phyloP scores from a whole-genome alignment of 2,113 vertebrate species.

The Lamprotornis superbus region DNA sequence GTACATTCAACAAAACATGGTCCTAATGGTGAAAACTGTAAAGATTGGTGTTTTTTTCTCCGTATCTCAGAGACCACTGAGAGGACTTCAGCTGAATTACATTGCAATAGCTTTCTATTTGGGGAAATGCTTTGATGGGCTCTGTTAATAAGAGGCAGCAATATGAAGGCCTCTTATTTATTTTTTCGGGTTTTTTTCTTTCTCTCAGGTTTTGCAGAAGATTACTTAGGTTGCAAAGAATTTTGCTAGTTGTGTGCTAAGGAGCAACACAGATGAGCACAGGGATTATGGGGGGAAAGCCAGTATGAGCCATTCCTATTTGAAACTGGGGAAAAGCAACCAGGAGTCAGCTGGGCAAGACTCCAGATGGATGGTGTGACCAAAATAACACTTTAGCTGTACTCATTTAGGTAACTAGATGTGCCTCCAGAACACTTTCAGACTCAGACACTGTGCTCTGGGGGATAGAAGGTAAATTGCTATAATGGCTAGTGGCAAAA shows the following conservation, averaged over 20 bases:
- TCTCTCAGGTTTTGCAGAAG: background rate
- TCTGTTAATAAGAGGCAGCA: background rate
- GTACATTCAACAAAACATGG: background rate
- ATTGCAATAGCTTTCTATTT: background rate
- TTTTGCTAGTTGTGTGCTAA: background rate
- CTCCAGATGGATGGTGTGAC: background rate
- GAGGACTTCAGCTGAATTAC: background rate
- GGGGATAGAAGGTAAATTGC: background rate
- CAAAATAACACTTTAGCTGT: background rate
- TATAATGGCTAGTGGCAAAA: background rate
- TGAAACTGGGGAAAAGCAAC: background rate
- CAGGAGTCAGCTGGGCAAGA: background rate
- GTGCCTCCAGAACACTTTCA: background rate
- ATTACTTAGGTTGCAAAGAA: background rate
- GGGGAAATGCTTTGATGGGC: background rate
- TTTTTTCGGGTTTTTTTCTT: background rate
- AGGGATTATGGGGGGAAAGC: background rate
- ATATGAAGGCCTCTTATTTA: background rate
- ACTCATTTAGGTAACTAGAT: background rate
- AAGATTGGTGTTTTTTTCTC: fast-evolving
- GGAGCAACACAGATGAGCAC: background rate
- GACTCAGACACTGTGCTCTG: background rate
- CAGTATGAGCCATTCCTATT: background rate
- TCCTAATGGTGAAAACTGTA: background rate
- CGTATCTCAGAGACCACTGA: background rate